Evolutionary conservation across 1,140 invertebrate genomes (phyloP).

Genomic region (Triops cancriformis): DNA sequence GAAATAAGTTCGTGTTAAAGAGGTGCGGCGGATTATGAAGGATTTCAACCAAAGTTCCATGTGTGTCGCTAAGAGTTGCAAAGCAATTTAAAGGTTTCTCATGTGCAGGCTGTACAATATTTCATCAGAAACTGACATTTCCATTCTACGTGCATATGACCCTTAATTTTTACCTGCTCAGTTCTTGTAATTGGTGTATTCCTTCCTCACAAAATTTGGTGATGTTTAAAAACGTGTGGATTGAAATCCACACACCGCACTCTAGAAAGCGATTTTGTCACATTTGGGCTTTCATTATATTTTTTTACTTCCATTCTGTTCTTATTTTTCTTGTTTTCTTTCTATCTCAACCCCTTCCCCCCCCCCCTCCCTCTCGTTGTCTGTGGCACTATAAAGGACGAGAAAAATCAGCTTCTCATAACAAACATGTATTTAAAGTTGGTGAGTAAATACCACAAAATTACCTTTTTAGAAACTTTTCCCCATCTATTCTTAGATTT

Average conservation of each 20-base stretch:
- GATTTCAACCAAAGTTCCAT: background rate
- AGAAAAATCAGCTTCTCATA: slow-evolving; percentile 86
- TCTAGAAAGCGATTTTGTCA: background rate
- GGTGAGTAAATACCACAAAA: slow-evolving; percentile 50
- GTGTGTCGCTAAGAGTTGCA: background rate
- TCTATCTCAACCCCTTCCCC: background rate
- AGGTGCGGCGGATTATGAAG: background rate
- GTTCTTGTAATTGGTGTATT: slow-evolving; percentile 5
- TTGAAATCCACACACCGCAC: background rate
- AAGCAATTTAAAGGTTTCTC: background rate
- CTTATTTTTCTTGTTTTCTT: slow-evolving; percentile 27
- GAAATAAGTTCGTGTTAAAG: background rate
- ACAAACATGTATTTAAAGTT: slow-evolving; percentile 87
- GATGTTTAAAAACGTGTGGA: background rate
- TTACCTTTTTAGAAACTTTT: background rate
- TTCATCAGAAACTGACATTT: background rate
- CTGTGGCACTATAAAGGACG: slow-evolving; percentile 55
- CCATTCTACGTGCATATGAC: slow-evolving; percentile 20
- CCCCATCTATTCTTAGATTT: background rate
- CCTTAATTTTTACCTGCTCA: slow-evolving; percentile 22
- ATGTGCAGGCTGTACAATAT: too few relatives aligned
- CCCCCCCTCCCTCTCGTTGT: slow-evolving; percentile 21
- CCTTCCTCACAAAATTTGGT: background rate
- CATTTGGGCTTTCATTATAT: slow-evolving; percentile 23
- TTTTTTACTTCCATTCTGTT: slow-evolving; percentile 26